Base-by-base conservation (phyloP, 2,113 vertebrate species). In the Brachypteracias leptosomus region DNA sequence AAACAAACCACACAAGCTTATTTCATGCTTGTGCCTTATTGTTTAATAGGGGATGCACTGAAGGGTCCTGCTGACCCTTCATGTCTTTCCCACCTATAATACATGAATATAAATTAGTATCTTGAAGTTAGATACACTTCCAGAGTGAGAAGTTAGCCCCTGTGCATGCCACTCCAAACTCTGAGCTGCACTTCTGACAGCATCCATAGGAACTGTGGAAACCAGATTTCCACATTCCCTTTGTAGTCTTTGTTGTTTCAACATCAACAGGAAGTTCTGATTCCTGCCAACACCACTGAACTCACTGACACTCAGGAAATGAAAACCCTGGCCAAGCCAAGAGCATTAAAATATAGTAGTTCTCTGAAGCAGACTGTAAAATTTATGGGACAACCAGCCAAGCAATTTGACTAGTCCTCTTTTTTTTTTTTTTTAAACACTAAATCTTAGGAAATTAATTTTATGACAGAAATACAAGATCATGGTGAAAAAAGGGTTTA, bases 261-360 rank as follows among this genome's bases (percentile, higher is more conserved):
- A 79, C 88, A 91, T 96, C 88, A 94, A 96, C 95, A 96, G 94
- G 89, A 96, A 95, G 79, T 88, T 78, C 82, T 18, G 77, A 96
- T 88, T 93, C 85, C 82, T 96, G 94, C 92, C 89, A 86, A 84
- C 79, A 88, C 6, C 17, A 88, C 74, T 52, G 78, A 96, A 95
- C 88, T 94, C 72, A 29, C 92, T 70, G 47, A 57, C 79, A 76
- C 55, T 91, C 92, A 94, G 92, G 96, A 96, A 97, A 92, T 11
- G 3, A 96, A 93, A 94, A 84, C 6, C 63, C 82, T 57, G 58
- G 47, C 10, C 71, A 88, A 95, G 88, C 71, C 94, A 79, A 76
- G 51, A 51, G 62, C 87, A 70, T 66, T 78, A 88, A 92, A 95
- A 96, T 85, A 91, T 19, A 77, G 81, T 46, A 86, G 58, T 22